phyloP scores from a whole-genome alignment of 1,140 invertebrate species.

The Danaus plexippus region DNA sequence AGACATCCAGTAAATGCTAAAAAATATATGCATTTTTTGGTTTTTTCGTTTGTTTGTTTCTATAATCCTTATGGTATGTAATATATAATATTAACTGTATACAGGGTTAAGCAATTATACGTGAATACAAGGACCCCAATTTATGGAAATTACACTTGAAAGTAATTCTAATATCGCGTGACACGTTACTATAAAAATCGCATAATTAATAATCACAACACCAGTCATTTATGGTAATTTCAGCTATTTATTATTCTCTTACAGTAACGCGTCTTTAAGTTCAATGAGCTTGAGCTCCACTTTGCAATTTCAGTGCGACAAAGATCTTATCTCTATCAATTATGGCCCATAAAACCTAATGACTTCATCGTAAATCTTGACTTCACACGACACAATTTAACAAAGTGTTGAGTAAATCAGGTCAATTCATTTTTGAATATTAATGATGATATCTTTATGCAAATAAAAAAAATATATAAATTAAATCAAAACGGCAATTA shows the following conservation, averaged over 20 bases:
- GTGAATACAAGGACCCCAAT: too few species aligned
- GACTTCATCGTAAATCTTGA: slow-evolving; percentile 68
- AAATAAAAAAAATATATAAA: background rate
- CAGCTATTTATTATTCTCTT: slow-evolving; percentile 43
- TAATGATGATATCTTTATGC: slow-evolving; percentile 34
- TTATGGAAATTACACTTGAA: too few species aligned
- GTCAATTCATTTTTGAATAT: slow-evolving; percentile 52
- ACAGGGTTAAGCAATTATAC: too few species aligned
- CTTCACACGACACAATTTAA: slow-evolving; percentile 63
- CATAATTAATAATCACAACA: slow-evolving; percentile 60
- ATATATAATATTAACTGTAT: too few species aligned
- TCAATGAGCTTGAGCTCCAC: slow-evolving; percentile 51
- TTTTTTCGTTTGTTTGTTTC: too few species aligned
- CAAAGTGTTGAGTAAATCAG: slow-evolving; percentile 63
- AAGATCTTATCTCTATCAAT: slow-evolving; percentile 67
- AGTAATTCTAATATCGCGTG: slow-evolving; percentile 31
- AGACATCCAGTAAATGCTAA: too few species aligned
- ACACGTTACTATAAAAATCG: slow-evolving; percentile 42
- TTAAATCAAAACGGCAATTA: background rate
- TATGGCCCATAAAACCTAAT: slow-evolving; percentile 68
- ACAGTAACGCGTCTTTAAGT: slow-evolving; percentile 52
- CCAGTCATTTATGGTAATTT: slow-evolving; percentile 55
- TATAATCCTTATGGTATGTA: too few species aligned
- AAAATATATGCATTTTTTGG: too few species aligned
- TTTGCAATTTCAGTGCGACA: slow-evolving; percentile 58